Conservation (phyloP, 2,888 invertebrate species). For the Dexiosoma caninum region DNA sequence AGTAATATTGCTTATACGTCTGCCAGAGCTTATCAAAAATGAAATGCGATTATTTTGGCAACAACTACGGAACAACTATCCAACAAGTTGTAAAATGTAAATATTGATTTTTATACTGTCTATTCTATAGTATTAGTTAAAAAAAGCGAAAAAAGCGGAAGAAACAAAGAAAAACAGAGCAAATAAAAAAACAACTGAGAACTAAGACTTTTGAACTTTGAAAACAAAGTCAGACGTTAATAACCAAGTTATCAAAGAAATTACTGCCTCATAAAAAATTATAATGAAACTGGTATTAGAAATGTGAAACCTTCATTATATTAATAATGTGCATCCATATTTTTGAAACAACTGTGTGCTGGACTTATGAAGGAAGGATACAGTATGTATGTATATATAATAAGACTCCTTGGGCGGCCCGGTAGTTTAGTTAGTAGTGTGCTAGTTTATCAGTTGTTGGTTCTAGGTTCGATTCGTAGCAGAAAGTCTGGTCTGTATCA, state of each 20-base stretch:
- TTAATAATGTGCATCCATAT: slow-evolving; percentile 16
- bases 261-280: not conserved
- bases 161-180: no score
- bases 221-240: not conserved
- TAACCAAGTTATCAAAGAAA: slow-evolving; percentile 26
- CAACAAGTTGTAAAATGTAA: not conserved
- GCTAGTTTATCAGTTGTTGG: no score
- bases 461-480: no score
- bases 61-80: no score
- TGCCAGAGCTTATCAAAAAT: not conserved
- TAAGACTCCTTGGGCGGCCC: no score
- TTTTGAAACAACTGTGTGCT: not conserved
- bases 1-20: slow-evolving; percentile 29
- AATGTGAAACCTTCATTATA: not conserved
- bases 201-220: no score
- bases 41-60: not conserved
- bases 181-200: no score
- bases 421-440: no score
- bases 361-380: not conserved
- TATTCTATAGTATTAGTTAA: no score
- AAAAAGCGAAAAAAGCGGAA: no score
- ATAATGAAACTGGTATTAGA: not conserved
- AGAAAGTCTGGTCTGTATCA: no score
- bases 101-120: slow-evolving; percentile 1
- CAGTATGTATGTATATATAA: no score